phyloP scores from a whole-genome alignment of 2,797 vertebrate genomes.

The Gallinago stenura region DNA sequence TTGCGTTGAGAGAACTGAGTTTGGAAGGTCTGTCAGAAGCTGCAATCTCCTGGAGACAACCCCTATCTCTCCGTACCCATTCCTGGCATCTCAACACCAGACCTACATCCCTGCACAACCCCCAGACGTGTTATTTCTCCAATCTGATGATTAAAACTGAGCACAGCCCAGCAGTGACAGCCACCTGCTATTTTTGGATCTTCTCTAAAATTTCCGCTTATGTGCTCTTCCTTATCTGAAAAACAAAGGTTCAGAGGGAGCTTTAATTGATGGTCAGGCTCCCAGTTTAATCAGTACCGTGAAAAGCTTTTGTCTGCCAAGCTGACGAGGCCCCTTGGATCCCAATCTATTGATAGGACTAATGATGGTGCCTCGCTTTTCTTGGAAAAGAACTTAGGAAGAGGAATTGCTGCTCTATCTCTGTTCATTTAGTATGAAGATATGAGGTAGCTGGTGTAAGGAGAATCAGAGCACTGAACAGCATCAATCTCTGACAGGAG shows the following conservation, averaged over 20 bases:
- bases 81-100: background rate
- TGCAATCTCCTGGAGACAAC: background rate
- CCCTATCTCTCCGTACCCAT: background rate
- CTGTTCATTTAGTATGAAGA: background rate
- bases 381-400: background rate
- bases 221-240: background rate
- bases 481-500: background rate
- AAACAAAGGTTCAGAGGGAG: background rate
- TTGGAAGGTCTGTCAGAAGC: background rate
- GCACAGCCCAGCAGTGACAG: slow-evolving; percentile 1
- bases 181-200: slow-evolving; percentile 46
- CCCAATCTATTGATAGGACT: background rate
- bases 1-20: background rate
- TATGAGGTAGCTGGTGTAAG: fast-evolving
- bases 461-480: background rate
- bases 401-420: background rate
- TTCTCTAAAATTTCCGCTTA: background rate
- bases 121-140: background rate
- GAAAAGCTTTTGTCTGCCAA: background rate
- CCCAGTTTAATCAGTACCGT: background rate
- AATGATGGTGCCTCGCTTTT: background rate
- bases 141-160: slow-evolving; percentile 12
- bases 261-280: background rate
- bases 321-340: background rate
- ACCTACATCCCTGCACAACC: background rate